A percentile compares a stretch with the other conserved stretches of the same genome.
Conservation (phyloP, 1,140 invertebrate genomes). For the Drosophila carrolli region DNA sequence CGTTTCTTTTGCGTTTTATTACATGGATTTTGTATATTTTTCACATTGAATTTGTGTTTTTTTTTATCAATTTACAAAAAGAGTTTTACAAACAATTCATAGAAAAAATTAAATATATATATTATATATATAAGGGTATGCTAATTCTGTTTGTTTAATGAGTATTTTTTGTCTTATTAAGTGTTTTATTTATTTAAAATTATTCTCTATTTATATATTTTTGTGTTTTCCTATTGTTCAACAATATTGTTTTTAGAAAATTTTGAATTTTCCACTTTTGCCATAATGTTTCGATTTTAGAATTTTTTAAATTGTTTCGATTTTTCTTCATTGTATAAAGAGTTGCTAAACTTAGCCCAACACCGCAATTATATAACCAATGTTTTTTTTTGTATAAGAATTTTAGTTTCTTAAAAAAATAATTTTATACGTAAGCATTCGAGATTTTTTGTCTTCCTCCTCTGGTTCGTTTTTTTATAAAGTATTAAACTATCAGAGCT, state of each 20-base stretch:
- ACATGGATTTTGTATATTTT: constrained; percentile 74
- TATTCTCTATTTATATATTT: constrained; percentile 48
- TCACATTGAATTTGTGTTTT: constrained; percentile 72
- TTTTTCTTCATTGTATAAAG: constrained; percentile 77
- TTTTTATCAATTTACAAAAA: constrained; percentile 74
- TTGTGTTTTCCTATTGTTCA: constrained; percentile 69
- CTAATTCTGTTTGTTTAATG: constrained; percentile 56
- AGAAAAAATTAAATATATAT: constrained; percentile 70
- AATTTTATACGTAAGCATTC: constrained; percentile 64
- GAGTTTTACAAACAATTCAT: constrained; percentile 72
- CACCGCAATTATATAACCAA: constrained; percentile 73
- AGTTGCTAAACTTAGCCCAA: constrained; percentile 75
- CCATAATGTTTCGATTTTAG: constrained; percentile 43
- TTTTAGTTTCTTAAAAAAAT: constrained; percentile 62
- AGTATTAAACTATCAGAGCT: constrained; percentile 17
- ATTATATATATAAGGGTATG: constrained; percentile 47
- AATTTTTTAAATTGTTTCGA: constrained; percentile 42
- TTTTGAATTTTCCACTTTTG: constrained; percentile 69
- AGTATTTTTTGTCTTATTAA: constrained; percentile 59
- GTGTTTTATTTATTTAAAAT: constrained; percentile 63
- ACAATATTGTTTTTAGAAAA: constrained; percentile 72
- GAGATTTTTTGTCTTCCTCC: constrained; percentile 64
- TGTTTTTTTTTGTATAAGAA: constrained; percentile 42
- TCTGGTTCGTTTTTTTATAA: constrained; percentile 21
- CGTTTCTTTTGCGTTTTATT: constrained; percentile 78